Conservation (phyloP, 2,797 vertebrate genomes). For the Smutsia temminckii region DNA sequence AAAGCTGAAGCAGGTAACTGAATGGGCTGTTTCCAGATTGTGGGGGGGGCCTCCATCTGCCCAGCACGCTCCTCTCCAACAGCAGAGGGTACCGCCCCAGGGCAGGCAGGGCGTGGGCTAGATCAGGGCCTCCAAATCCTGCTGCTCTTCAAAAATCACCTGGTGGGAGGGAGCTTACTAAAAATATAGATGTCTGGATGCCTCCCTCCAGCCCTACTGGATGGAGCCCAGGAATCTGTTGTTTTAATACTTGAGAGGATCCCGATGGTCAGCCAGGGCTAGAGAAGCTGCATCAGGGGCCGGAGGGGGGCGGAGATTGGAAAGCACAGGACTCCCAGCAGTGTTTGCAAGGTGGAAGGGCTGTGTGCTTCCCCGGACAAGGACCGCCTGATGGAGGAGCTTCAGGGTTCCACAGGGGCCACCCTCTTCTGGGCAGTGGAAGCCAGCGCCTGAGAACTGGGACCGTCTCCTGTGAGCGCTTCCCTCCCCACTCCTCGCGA, state of each 20-base stretch:
- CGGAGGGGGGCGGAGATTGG: neutral
- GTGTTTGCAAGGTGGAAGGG: neutral
- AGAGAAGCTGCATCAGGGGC: neutral
- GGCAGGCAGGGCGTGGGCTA: neutral
- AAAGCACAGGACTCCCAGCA: neutral
- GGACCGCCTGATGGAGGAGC: neutral
- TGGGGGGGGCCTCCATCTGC: neutral
- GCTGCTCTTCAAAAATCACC: neutral
- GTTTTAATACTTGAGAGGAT: neutral
- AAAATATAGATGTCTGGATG: neutral
- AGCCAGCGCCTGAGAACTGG: neutral
- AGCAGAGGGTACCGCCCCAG: neutral
- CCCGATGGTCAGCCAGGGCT: neutral
- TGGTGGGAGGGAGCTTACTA: neutral
- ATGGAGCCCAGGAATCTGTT: neutral
- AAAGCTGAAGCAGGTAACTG: neutral
- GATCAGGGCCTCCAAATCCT: no score
- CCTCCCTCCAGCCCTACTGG: neutral
- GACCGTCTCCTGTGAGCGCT: neutral
- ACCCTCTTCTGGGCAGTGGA: neutral
- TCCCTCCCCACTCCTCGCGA: neutral
- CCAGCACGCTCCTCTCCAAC: neutral
- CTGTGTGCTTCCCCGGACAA: neutral
- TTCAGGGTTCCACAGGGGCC: neutral
- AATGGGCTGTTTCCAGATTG: neutral